Conservation (phyloP, 2,797 vertebrate species). For the Serranus cabrilla region DNA sequence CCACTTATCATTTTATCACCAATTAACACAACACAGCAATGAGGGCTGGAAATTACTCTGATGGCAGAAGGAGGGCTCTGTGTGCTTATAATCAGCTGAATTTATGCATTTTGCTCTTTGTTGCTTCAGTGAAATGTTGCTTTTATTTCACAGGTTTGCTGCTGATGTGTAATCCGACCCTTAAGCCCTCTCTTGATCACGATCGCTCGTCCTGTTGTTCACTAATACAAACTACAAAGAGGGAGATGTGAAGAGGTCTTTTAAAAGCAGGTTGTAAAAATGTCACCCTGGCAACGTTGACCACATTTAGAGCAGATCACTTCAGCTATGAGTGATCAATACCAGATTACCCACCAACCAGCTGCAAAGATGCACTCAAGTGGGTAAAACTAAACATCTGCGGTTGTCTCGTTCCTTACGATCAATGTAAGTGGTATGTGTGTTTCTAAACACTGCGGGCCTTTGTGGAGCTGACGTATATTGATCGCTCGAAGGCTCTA, state of each 20-base stretch:
- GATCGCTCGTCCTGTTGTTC: conserved; percentile 11
- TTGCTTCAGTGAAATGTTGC: conserved; percentile 51
- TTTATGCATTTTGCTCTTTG: conserved; percentile 64
- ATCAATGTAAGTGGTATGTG: conserved; percentile 71
- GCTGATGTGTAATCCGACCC: background rate
- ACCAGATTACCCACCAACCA: conserved; percentile 61
- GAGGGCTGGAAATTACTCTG: conserved; percentile 56
- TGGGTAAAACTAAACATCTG: conserved; percentile 75
- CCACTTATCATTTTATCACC: conserved; percentile 75
- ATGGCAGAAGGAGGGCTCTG: conserved; percentile 35
- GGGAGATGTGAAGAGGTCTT: conserved; percentile 31
- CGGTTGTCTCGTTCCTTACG: conserved; percentile 61
- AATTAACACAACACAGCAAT: conserved; percentile 72
- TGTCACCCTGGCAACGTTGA: conserved; percentile 40
- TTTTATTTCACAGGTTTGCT: conserved; percentile 24
- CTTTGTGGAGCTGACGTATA: conserved; percentile 70
- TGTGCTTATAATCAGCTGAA: conserved; percentile 61
- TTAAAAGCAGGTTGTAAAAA: conserved; percentile 55
- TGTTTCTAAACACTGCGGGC: conserved; percentile 70
- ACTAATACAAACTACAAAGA: conserved; percentile 14
- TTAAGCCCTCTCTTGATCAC: background rate
- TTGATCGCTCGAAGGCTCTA: conserved; percentile 76
- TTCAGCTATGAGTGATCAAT: conserved; percentile 71
- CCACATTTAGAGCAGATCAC: conserved; percentile 51
- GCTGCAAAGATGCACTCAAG: conserved; percentile 66